phyloP scores from a whole-genome alignment of 2,888 invertebrate genomes.

The Mesodorylaimus sp. region DNA sequence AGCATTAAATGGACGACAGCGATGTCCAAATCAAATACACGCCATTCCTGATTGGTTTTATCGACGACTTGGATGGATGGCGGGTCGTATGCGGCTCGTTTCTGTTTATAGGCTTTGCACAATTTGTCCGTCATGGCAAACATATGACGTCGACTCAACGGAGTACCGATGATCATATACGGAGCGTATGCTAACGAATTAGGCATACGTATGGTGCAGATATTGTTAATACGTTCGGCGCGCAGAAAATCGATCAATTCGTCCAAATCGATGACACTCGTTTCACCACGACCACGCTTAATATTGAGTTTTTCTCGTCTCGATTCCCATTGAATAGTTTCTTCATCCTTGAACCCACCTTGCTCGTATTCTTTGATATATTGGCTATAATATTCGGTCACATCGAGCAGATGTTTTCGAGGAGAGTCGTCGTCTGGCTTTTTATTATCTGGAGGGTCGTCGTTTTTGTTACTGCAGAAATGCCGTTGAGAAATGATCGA shows the following conservation, averaged over 20 bases:
- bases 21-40: slow-evolving; percentile 76
- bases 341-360: not conserved
- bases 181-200: slow-evolving; percentile 57
- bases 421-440: too few relatives aligned
- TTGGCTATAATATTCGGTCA: slow-evolving; percentile 1
- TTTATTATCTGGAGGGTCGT: too few relatives aligned
- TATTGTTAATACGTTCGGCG: slow-evolving; percentile 55
- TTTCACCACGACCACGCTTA: slow-evolving; percentile 41
- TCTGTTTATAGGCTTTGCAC: slow-evolving; percentile 15
- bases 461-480: too few relatives aligned
- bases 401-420: not conserved
- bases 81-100: slow-evolving; percentile 36
- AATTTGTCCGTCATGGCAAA: slow-evolving; percentile 24
- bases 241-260: slow-evolving; percentile 57
- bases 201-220: slow-evolving; percentile 61
- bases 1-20: slow-evolving; percentile 75
- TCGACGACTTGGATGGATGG: not conserved
- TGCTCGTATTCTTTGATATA: not conserved
- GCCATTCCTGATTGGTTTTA: slow-evolving; percentile 48
- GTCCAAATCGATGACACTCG: slow-evolving; percentile 70
- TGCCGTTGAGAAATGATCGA: too few relatives aligned
- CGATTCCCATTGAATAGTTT: not conserved
- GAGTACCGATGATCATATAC: slow-evolving; percentile 58
- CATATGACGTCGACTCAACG: slow-evolving; percentile 30
- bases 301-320: not conserved